A percentile compares a stretch with the other conserved stretches of the same genome.
Conservation (phyloP, 2,888 invertebrate genomes). For the Latrodectus hesperus region DNA sequence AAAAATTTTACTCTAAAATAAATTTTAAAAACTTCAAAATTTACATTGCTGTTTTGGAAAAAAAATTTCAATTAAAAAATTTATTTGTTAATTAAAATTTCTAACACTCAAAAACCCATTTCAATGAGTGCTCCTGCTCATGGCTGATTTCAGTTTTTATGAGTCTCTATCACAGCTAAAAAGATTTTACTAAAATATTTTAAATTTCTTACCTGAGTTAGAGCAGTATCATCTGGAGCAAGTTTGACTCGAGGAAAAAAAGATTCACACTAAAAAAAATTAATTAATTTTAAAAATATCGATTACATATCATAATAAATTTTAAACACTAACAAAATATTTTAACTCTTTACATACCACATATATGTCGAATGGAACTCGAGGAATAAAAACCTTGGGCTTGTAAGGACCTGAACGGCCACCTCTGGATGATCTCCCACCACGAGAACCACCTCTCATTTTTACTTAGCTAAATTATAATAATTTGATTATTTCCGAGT, state of each 20-base stretch:
- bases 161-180: no score
- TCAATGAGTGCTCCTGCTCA: no score
- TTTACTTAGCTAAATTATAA: not conserved
- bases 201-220: constrained; percentile 82
- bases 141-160: no score
- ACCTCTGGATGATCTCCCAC: constrained; percentile 63
- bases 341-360: constrained; percentile 74
- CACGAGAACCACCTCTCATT: constrained; percentile 70
- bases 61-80: no score
- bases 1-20: no score
- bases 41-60: no score
- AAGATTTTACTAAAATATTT: no score
- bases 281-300: not conserved
- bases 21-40: no score
- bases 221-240: constrained; percentile 86
- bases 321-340: no score
- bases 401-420: constrained; percentile 68
- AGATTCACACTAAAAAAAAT: constrained; percentile 81
- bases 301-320: not conserved
- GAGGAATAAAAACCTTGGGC: constrained; percentile 71
- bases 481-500: not conserved
- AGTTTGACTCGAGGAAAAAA: constrained; percentile 90
- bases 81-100: no score
- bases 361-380: constrained; percentile 89
- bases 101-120: no score